These are phyloP conservation scores for Biston betularia DNA, from an alignment of 2,888 invertebrate species.

Conservation along the genomic window DNA sequence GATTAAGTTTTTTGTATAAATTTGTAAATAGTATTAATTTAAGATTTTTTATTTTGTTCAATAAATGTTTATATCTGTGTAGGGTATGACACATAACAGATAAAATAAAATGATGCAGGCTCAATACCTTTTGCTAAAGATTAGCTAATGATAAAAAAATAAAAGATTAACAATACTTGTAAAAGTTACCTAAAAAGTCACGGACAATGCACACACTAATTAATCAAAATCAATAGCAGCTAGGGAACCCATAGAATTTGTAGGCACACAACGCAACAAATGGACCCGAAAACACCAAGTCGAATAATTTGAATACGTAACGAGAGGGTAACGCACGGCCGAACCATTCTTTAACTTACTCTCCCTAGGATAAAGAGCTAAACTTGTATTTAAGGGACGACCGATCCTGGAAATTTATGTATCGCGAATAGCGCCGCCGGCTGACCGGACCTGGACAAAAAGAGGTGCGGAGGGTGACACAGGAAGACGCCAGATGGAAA, in stretches of 20 bases:
- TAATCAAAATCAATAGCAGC: conserved; percentile 67
- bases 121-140: neutral
- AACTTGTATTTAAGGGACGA: conserved; percentile 87
- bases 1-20: too few species aligned
- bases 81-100: too few species aligned
- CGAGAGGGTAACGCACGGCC: conserved; percentile 81
- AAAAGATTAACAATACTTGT: conserved; percentile 6
- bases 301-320: conserved; percentile 85
- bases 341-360: conserved; percentile 83
- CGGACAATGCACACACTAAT: conserved; percentile 57
- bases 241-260: conserved; percentile 58
- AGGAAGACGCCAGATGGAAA: conserved; percentile 84
- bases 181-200: conserved; percentile 32
- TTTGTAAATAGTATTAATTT: too few species aligned
- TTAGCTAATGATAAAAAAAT: neutral
- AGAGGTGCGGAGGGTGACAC: conserved; percentile 79
- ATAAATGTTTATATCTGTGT: too few species aligned
- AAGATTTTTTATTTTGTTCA: too few species aligned
- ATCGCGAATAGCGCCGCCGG: conserved; percentile 82
- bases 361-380: conserved; percentile 83
- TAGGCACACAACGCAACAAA: conserved; percentile 70
- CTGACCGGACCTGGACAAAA: conserved; percentile 78
- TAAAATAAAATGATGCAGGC: neutral
- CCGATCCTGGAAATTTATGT: conserved; percentile 86
- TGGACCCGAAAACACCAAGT: conserved; percentile 80